Conservation (phyloP, 30 jellyfish, hydroid and myxozoan genomes). For the Turritopsis dohrnii region DNA sequence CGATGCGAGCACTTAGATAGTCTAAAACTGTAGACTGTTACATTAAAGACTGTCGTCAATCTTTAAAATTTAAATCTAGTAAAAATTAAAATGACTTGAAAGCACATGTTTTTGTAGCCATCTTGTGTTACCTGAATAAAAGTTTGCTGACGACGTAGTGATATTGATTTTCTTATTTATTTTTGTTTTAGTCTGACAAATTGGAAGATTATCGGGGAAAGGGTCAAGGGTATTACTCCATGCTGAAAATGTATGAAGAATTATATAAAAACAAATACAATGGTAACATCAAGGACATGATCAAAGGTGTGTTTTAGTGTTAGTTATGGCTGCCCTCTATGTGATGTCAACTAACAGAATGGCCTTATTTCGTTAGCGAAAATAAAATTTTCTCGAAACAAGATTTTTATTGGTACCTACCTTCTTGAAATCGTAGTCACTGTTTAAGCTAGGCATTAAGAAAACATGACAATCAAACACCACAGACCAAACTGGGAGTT, state of each 20-base stretch:
- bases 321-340: not conserved
- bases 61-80: too few relatives aligned
- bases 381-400: not conserved
- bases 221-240: not conserved
- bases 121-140: not conserved
- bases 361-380: not conserved
- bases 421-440: too few relatives aligned
- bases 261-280: slow-evolving; percentile 10
- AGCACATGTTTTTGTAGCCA: not conserved
- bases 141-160: not conserved
- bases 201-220: slow-evolving; percentile 14
- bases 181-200: slow-evolving; percentile 9
- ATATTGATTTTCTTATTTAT: not conserved
- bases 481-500: too few relatives aligned
- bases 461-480: too few relatives aligned
- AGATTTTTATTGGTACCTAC: too few relatives aligned
- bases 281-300: not conserved
- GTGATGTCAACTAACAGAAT: not conserved
- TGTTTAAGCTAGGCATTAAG: too few relatives aligned
- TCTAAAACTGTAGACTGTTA: too few relatives aligned
- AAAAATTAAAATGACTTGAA: not conserved
- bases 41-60: too few relatives aligned
- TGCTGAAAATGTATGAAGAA: not conserved
- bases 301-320: not conserved
- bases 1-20: too few relatives aligned